Evolutionary conservation across 2,113 vertebrate genomes (phyloP).

Genomic region (Bufo gargarizans): DNA sequence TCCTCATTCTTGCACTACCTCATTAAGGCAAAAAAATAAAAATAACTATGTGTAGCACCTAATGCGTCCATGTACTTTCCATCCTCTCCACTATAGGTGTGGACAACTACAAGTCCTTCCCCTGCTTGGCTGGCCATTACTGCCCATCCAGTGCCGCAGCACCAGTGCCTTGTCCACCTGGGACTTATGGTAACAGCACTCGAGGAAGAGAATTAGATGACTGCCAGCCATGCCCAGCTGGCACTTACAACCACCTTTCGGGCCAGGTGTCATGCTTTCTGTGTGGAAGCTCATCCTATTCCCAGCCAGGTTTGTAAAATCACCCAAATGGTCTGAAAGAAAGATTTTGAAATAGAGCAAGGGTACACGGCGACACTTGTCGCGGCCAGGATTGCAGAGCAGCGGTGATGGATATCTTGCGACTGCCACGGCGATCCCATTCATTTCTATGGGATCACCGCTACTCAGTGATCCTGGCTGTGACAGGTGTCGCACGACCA

Average conservation of each 20-base stretch:
- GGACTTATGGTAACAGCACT: conserved; percentile 75
- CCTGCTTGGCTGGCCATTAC: conserved; percentile 80
- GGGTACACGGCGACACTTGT: too few relatives aligned
- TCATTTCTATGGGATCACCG: too few relatives aligned
- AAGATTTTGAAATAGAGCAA: too few relatives aligned
- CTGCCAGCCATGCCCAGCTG: conserved; percentile 82
- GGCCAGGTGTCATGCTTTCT: conserved; percentile 85
- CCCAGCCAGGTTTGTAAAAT: conserved; percentile 74
- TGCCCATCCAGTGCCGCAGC: conserved; percentile 74
- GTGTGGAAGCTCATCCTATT: conserved; percentile 87
- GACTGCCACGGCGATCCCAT: too few relatives aligned
- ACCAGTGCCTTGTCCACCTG: conserved; percentile 80
- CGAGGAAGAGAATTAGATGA: conserved; percentile 65
- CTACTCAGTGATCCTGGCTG: too few relatives aligned
- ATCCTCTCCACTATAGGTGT: conserved; percentile 70
- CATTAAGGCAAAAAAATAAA: too few relatives aligned
- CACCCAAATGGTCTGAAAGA: background rate
- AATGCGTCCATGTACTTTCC: background rate
- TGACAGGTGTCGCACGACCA: too few relatives aligned
- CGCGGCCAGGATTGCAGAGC: too few relatives aligned
- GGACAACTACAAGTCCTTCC: conserved; percentile 71
- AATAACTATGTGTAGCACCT: background rate
- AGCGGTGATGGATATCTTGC: too few relatives aligned
- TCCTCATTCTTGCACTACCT: too few relatives aligned
- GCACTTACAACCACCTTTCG: conserved; percentile 81